Percentiles rank a stretch among this genome's conserved stretches.
These are phyloP conservation scores for Ruditapes philippinarum DNA, from an alignment of 1,140 invertebrate species.

Conservation along the genomic window DNA sequence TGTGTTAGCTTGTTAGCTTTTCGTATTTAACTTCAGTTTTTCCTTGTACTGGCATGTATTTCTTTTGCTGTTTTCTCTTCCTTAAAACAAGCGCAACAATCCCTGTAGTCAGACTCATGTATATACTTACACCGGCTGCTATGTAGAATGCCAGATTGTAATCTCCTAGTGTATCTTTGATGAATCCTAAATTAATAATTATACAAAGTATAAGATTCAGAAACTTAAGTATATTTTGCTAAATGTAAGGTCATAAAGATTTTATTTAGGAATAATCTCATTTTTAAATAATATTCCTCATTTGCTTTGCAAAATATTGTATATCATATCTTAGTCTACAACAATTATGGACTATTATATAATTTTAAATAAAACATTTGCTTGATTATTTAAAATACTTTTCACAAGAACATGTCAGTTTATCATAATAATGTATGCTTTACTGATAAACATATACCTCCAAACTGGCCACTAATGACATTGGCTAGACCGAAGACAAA, in stretches of 20 bases:
- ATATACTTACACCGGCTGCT: background rate
- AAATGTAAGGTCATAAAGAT: no score
- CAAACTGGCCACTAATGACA: background rate
- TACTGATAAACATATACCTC: no score
- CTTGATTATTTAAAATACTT: background rate
- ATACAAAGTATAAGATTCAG: no score
- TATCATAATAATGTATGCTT: no score
- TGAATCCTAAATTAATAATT: background rate
- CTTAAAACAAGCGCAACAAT: background rate
- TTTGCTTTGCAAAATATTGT: background rate
- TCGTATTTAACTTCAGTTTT: no score
- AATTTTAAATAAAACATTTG: background rate
- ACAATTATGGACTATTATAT: no score
- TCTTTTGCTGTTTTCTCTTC: background rate
- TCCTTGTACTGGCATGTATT: no score
- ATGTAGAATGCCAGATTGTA: constrained; percentile 29
- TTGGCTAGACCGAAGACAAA: background rate
- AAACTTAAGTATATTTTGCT: no score
- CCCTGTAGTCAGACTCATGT: background rate
- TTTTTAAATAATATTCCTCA: background rate
- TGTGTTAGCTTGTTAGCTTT: no score
- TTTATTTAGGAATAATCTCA: background rate
- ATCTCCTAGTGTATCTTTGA: background rate
- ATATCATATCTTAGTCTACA: background rate
- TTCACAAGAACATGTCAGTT: no score